A percentile compares a stretch with the other conserved stretches of the same genome.
phyloP scores from a whole-genome alignment of 2,888 invertebrate genomes.

The Tyria jacobaeae region DNA sequence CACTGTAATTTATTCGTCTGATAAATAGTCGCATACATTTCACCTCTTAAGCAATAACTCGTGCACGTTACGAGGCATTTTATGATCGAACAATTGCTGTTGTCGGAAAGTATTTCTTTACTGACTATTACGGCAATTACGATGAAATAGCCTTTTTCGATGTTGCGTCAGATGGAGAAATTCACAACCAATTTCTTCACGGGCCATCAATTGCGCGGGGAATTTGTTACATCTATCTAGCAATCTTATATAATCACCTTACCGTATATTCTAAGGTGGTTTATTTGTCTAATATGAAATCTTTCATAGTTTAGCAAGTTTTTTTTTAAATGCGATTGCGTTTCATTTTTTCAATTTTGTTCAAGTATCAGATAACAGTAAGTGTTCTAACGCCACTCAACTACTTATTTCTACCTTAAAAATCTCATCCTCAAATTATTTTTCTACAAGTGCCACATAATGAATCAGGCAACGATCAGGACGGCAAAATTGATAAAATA shows the following conservation, averaged over 20 bases:
- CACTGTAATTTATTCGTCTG: conserved; percentile 30
- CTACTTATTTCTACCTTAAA: no score
- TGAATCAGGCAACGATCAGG: no score
- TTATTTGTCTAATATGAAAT: no score
- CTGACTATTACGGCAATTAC: conserved; percentile 14
- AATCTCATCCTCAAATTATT: no score
- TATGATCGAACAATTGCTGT: conserved; percentile 13
- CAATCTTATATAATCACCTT: not conserved
- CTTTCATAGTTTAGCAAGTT: no score
- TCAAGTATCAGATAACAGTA: no score
- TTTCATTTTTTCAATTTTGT: no score
- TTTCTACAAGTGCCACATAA: no score
- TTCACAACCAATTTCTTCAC: not conserved
- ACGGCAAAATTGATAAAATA: no score
- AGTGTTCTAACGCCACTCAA: no score
- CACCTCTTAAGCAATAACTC: conserved; percentile 28
- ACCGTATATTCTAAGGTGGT: not conserved
- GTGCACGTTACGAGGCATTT: conserved; percentile 16
- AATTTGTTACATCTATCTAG: conserved; percentile 10
- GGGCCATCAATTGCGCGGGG: conserved; percentile 32
- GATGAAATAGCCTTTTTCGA: not conserved
- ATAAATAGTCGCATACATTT: conserved; percentile 38
- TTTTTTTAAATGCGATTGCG: no score
- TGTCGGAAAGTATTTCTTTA: conserved; percentile 14
- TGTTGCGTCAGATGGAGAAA: conserved; percentile 14